Evolutionary conservation across 2,888 invertebrate species (phyloP).

Genomic region (Synergus itoensis): DNA sequence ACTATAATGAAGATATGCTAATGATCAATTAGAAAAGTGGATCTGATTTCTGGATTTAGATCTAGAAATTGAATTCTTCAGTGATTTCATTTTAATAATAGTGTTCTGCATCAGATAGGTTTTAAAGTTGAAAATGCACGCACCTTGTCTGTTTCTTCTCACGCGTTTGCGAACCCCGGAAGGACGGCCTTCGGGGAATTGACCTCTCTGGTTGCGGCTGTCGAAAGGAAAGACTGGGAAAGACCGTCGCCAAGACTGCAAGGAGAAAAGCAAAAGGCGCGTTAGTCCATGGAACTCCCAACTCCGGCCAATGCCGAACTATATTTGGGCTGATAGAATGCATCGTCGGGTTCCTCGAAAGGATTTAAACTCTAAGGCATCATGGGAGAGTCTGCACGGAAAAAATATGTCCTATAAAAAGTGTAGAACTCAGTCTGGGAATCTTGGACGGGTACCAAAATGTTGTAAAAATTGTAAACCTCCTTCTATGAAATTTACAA

Average conservation of each 20-base stretch:
- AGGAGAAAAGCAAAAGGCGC: slow-evolving; percentile 34
- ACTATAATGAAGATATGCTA: not conserved
- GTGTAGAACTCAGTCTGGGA: no score
- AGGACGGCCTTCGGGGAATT: slow-evolving; percentile 57
- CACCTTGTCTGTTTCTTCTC: slow-evolving; percentile 32
- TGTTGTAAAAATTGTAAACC: no score
- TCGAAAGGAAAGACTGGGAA: slow-evolving; percentile 43
- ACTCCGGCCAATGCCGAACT: slow-evolving; percentile 17
- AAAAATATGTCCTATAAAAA: no score
- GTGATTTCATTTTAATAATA: not conserved
- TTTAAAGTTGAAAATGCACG: not conserved
- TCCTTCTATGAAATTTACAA: no score
- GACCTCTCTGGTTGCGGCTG: slow-evolving; percentile 49
- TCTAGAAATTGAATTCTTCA: not conserved
- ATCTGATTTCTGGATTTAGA: not conserved
- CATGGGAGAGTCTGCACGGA: slow-evolving; percentile 29
- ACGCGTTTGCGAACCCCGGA: slow-evolving; percentile 53
- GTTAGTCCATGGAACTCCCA: slow-evolving; percentile 23
- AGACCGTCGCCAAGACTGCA: slow-evolving; percentile 45
- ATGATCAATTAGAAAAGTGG: not conserved
- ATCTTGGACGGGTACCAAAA: no score
- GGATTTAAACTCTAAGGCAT: slow-evolving; percentile 28
- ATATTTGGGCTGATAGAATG: slow-evolving; percentile 40
- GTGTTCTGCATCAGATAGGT: not conserved
- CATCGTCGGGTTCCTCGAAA: slow-evolving; percentile 26